These are phyloP conservation scores for Pissodes strobi DNA, from an alignment of 1,140 invertebrate species.

Conservation along the genomic window DNA sequence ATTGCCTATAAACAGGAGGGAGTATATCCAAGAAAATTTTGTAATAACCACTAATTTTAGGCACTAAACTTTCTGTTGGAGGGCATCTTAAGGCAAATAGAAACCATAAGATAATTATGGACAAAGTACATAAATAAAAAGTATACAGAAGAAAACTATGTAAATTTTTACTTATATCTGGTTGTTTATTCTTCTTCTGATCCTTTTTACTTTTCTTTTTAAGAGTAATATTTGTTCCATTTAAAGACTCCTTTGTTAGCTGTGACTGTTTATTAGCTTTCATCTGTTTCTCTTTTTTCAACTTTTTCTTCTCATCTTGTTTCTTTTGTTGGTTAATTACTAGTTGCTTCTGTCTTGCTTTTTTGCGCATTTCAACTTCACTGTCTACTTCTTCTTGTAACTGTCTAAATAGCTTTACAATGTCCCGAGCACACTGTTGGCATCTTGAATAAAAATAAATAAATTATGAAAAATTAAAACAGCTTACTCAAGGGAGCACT, in stretches of 20 bases:
- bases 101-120: not conserved
- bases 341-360: constrained; percentile 52
- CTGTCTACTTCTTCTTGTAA: constrained; percentile 57
- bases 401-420: constrained; percentile 60
- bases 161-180: not conserved
- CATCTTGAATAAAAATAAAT: constrained; percentile 51
- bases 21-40: not conserved
- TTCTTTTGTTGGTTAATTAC: constrained; percentile 45
- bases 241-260: not conserved
- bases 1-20: constrained; percentile 5
- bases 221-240: not conserved
- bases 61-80: not conserved
- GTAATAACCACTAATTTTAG: constrained; percentile 9
- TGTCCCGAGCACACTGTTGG: constrained; percentile 64
- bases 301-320: constrained; percentile 49
- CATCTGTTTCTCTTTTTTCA: constrained; percentile 48
- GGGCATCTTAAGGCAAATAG: constrained; percentile 3
- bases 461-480: too few relatives aligned
- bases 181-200: not conserved
- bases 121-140: constrained; percentile 9
- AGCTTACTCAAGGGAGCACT: too few relatives aligned
- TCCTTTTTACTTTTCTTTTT: constrained; percentile 11
- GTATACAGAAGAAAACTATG: not conserved
- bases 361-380: constrained; percentile 56
- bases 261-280: constrained; percentile 36